A percentile compares a stretch with the other conserved stretches of the same genome.
phyloP scores from a whole-genome alignment of 2,888 invertebrate species.

The Drosophila phalerata region DNA sequence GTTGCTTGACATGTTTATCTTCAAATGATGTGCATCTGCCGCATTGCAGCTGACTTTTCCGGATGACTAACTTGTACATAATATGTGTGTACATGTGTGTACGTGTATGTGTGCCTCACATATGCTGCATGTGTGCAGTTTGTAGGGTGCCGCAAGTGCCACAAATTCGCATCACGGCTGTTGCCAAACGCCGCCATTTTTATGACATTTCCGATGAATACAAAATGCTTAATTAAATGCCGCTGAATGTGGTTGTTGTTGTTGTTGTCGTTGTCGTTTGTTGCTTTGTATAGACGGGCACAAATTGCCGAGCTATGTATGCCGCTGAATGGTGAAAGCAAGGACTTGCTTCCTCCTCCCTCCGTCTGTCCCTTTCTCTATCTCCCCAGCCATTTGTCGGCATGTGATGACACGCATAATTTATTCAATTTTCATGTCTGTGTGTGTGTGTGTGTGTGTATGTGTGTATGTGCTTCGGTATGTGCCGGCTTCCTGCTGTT shows the following conservation, averaged over 20 bases:
- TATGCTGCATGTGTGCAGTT: conserved; percentile 54
- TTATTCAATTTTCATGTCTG: conserved; percentile 78
- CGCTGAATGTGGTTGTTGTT: conserved; percentile 53
- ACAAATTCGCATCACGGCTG: conserved; percentile 48
- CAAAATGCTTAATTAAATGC: conserved; percentile 84
- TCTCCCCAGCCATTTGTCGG: conserved; percentile 39
- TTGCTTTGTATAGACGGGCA: conserved; percentile 48
- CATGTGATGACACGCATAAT: conserved; percentile 83
- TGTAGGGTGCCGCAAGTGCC: conserved; percentile 21
- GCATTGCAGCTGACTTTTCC: conserved; percentile 52
- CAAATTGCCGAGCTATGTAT: conserved; percentile 62
- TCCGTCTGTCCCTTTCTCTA: not conserved
- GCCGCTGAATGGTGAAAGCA: conserved; percentile 22
- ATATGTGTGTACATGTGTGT: conserved; percentile 15
- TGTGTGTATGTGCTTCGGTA: conserved; percentile 26
- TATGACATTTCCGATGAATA: conserved; percentile 83
- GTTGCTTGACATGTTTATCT: conserved; percentile 18
- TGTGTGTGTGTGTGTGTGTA: conserved; percentile 35
- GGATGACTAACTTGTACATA: conserved; percentile 32
- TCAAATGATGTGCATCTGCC: conserved; percentile 31
- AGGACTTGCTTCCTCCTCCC: conserved; percentile 19
- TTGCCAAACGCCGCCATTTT: conserved; percentile 65
- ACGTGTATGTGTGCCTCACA: not conserved
- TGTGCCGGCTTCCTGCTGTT: conserved; percentile 50
- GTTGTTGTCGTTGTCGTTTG: conserved; percentile 21